phyloP scores from a whole-genome alignment of 2,113 vertebrate species.

The Actenoides lindsayi region DNA sequence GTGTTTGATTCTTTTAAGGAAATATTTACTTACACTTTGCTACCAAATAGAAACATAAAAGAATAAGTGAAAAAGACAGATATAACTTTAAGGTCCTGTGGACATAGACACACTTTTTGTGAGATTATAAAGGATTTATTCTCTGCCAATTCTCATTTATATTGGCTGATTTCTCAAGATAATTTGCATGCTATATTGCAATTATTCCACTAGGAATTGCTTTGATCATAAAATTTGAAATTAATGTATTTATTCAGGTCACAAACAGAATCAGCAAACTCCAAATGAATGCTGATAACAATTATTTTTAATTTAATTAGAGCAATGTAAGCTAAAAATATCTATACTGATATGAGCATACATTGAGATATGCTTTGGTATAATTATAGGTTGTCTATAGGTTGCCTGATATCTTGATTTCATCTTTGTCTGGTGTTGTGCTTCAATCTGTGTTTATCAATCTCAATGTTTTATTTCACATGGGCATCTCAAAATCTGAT shows the following conservation, averaged over 20 bases:
- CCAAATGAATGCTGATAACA: background rate
- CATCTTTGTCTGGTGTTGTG: background rate
- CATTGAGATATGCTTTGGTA: background rate
- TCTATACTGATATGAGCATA: slow-evolving; percentile 1
- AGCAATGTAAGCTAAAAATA: slow-evolving; percentile 2
- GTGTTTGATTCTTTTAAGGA: background rate
- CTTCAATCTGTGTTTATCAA: background rate
- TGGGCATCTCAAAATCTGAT: background rate
- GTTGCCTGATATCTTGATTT: background rate
- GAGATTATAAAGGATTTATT: background rate
- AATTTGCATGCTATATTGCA: background rate
- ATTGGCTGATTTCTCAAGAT: background rate
- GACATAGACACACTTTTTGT: background rate
- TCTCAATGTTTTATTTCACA: background rate
- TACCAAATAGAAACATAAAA: background rate
- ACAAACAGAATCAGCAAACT: slow-evolving; percentile 35
- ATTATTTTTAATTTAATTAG: background rate
- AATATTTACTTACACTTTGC: background rate
- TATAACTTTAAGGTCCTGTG: background rate
- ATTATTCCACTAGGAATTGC: slow-evolving; percentile 32
- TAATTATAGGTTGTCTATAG: background rate
- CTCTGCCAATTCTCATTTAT: background rate
- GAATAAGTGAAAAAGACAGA: background rate
- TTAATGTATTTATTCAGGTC: slow-evolving; percentile 37
- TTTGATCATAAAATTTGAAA: slow-evolving; percentile 29